Conservation (phyloP, 2,888 invertebrate species). For the Parnassius mnemosyne region DNA sequence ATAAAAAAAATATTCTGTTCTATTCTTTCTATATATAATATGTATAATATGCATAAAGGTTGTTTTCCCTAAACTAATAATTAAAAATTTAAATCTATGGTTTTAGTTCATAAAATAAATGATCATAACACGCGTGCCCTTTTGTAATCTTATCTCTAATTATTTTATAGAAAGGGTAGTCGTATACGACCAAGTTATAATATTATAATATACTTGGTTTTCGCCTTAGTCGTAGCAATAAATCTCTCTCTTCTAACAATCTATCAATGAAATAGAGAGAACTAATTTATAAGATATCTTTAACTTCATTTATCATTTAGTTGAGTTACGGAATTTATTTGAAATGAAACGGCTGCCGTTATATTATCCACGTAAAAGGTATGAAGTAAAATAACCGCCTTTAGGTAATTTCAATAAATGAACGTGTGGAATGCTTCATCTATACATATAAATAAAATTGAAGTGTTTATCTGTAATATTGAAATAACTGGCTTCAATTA, state of each 20-base stretch:
- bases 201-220: neutral
- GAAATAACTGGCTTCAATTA: too few relatives aligned
- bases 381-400: neutral
- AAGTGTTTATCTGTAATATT: too few relatives aligned
- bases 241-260: slow-evolving; percentile 14
- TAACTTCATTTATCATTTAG: slow-evolving; percentile 19
- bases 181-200: neutral
- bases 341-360: slow-evolving; percentile 4
- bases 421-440: neutral
- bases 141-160: too few relatives aligned
- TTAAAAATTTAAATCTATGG: slow-evolving; percentile 34
- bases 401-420: neutral
- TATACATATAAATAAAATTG: too few relatives aligned
- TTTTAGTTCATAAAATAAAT: neutral
- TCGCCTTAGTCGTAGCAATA: slow-evolving; percentile 1
- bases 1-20: too few relatives aligned
- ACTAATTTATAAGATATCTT: slow-evolving; percentile 17
- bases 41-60: slow-evolving; percentile 10
- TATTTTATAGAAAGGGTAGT: too few relatives aligned
- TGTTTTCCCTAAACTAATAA: slow-evolving; percentile 58
- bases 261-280: slow-evolving; percentile 14
- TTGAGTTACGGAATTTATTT: slow-evolving; percentile 11
- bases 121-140: neutral
- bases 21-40: too few relatives aligned
- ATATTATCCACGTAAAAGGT: neutral